These are phyloP conservation scores for Cosmorhoe ocellata DNA, from an alignment of 2,888 invertebrate species.

Conservation along the genomic window DNA sequence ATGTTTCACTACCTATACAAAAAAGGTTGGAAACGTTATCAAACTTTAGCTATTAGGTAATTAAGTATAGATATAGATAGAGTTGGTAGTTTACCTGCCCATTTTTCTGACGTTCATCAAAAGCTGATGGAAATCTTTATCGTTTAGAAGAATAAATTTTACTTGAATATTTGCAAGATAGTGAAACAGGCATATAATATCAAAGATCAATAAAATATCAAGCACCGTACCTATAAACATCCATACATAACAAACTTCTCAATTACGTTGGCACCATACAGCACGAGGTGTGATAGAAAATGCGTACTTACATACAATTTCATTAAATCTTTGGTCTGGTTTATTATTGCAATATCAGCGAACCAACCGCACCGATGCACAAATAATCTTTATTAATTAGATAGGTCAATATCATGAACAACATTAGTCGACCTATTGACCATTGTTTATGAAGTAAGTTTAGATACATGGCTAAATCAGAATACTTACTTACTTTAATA, in stretches of 20 bases:
- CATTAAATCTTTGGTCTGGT: constrained; percentile 70
- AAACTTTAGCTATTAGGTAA: too few species aligned
- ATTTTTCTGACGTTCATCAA: too few species aligned
- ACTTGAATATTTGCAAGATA: constrained; percentile 15
- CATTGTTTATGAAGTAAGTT: constrained; percentile 17
- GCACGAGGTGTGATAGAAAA: constrained; percentile 50
- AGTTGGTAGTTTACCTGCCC: too few species aligned
- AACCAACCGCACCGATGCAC: constrained; percentile 32
- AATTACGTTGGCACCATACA: constrained; percentile 63
- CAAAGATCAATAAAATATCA: constrained; percentile 43
- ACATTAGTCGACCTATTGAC: constrained; percentile 24
- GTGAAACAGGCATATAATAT: constrained; percentile 39
- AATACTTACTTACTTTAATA: constrained; percentile 35
- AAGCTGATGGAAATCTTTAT: background rate
- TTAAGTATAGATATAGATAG: too few species aligned
- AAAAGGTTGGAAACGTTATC: background rate
- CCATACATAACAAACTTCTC: constrained; percentile 40
- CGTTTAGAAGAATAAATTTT: background rate
- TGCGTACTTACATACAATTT: constrained; percentile 51
- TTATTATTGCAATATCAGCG: constrained; percentile 59
- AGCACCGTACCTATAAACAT: constrained; percentile 40
- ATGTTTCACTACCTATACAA: constrained; percentile 20
- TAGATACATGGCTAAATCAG: constrained; percentile 35
- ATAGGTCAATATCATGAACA: constrained; percentile 32
- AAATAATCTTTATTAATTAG: constrained; percentile 32